A percentile compares a stretch with the other conserved stretches of the same genome.
These are phyloP conservation scores for Lithobates sylvaticus DNA, from an alignment of 2,797 vertebrate genomes.

Conservation along the genomic window DNA sequence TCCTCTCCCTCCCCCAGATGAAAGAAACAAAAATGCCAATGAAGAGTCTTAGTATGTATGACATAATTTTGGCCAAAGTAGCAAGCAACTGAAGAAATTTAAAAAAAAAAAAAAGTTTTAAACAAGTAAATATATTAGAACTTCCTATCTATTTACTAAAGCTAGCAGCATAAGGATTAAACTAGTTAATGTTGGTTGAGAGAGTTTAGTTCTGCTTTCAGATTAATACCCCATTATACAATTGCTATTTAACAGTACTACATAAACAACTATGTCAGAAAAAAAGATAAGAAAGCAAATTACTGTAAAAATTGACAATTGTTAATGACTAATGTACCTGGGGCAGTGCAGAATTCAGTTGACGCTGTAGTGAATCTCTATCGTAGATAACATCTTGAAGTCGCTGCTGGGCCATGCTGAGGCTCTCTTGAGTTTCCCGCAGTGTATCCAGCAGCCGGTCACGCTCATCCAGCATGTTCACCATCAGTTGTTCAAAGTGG, in stretches of 20 bases:
- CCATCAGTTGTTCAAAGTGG: constrained; percentile 99
- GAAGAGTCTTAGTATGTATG: too few species aligned
- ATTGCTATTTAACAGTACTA: background rate
- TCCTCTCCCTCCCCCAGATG: too few species aligned
- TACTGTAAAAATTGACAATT: background rate
- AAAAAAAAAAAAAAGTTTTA: too few species aligned
- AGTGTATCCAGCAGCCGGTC: constrained; percentile 96
- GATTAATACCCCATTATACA: too few species aligned
- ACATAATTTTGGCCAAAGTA: too few species aligned
- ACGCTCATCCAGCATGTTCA: constrained; percentile 98
- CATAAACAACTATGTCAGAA: background rate
- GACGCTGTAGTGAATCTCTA: constrained; percentile 94
- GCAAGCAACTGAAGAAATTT: too few species aligned
- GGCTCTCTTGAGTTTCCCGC: constrained; percentile 95
- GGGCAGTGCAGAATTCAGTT: constrained; percentile 96
- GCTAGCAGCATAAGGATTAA: too few species aligned
- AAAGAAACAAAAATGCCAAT: too few species aligned
- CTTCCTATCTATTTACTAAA: too few species aligned
- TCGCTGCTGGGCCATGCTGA: constrained; percentile 92
- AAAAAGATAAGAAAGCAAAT: background rate
- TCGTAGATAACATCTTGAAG: constrained; percentile 98
- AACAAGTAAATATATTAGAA: too few species aligned
- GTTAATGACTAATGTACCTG: constrained; percentile 81
- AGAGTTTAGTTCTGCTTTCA: too few species aligned
- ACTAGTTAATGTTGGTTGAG: too few species aligned